phyloP scores from a whole-genome alignment of 2,888 invertebrate species.

The Cantharis nigra region DNA sequence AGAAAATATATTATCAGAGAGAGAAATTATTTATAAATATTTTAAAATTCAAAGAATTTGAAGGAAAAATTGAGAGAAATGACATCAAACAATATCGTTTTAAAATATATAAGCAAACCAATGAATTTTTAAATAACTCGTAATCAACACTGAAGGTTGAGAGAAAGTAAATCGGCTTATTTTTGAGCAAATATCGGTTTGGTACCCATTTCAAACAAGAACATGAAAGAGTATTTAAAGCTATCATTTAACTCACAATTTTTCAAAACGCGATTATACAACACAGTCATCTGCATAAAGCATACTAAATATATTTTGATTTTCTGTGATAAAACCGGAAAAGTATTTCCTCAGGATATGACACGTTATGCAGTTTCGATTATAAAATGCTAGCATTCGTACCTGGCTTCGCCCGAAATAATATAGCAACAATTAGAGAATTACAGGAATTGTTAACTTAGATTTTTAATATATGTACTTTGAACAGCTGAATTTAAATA shows the following conservation, averaged over 20 bases:
- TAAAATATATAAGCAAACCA: not conserved
- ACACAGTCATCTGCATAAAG: not conserved
- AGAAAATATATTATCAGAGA: not conserved
- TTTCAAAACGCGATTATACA: not conserved
- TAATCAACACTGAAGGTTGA: not conserved
- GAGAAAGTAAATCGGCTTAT: not conserved
- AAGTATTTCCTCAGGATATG: not conserved
- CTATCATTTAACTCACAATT: not conserved
- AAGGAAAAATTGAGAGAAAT: not conserved
- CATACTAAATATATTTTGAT: not conserved
- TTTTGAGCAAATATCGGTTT: not conserved
- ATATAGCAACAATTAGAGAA: too few species aligned
- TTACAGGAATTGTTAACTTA: too few species aligned
- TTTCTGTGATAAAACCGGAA: not conserved
- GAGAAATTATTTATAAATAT: not conserved
- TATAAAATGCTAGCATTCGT: not conserved
- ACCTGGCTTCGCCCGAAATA: too few species aligned
- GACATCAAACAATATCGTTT: not conserved
- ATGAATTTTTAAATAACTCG: not conserved
- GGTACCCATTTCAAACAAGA: not conserved
- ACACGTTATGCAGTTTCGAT: not conserved
- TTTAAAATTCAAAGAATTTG: not conserved
- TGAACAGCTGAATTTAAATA: too few species aligned
- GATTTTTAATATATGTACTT: too few species aligned
- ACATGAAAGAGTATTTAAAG: not conserved